Base-by-base conservation (phyloP, 2,113 vertebrate species). In the Cavia porcellus region DNA sequence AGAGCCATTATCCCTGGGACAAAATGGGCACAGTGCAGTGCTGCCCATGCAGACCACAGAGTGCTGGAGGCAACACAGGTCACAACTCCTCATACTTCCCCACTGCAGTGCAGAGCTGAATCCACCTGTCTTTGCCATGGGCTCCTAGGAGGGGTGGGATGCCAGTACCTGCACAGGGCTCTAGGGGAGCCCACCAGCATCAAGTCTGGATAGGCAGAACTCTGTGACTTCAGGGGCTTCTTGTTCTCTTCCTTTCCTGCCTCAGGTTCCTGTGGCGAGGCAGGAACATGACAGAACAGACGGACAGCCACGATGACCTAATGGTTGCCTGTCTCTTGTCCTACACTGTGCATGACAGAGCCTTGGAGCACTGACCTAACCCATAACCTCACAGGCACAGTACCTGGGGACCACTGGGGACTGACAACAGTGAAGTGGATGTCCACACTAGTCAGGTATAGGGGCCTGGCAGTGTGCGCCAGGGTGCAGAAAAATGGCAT, bases 271-370 rank as follows among this genome's bases (percentile, higher is more conserved):
- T 70, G 6, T 80, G 70, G 47, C 35, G 2, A 0, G 24, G 59
- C 13, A 5, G 20, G 12, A 52, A 30, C 4, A 1, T 4, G 28
- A 84, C n/a, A 50, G 35, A 17, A 25, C 30, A 52, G 50, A 52
- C 55, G 42, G 42, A 10, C 3, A 45, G 47, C 28, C 30, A 24
- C 1, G 10, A 3, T 12, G 5, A 35, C 12, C 32, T 3, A 7
- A 45, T 8, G 6, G 66, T 59, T 70, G 38, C 32, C 66, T 12
- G n/a, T 47, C 42, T 57, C 52, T 15, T 15, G 61, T 13, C 10
- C 45, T 3, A 30, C 0, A 5, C 28, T 0, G 15, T 2, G 22
- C 38, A 86, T 30, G 84, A 5, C 12, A 38, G 15, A 11, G 5
- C 12, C 3, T 35, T 52, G 8, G 0, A 8, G n/a, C 10, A 14